Evolutionary conservation across 2,888 invertebrate species (phyloP).

Genomic region (Epinotia nisella): DNA sequence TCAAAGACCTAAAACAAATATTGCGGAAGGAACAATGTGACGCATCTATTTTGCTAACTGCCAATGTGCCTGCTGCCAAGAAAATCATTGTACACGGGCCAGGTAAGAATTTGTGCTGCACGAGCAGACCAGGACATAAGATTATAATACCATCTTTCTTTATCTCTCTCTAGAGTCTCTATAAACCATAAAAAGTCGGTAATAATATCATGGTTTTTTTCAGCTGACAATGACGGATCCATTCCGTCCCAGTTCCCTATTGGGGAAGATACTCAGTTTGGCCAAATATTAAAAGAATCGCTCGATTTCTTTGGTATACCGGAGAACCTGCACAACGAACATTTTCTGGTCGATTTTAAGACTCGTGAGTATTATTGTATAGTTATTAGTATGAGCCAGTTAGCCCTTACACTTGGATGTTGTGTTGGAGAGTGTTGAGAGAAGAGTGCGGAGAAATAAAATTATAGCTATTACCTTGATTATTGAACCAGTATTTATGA

Average conservation of each 20-base stretch:
- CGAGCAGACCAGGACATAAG: not conserved
- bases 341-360: slow-evolving; percentile 98
- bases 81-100: slow-evolving; percentile 98
- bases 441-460: too few species aligned
- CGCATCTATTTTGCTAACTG: slow-evolving; percentile 97
- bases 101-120: slow-evolving; percentile 54
- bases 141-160: not conserved
- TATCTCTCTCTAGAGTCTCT: not conserved
- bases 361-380: slow-evolving; percentile 92
- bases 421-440: too few species aligned
- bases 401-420: too few species aligned
- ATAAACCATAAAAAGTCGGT: not conserved
- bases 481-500: not conserved
- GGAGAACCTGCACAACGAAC: slow-evolving; percentile 93
- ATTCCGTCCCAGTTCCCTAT: slow-evolving; percentile 99
- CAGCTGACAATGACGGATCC: slow-evolving; percentile 94
- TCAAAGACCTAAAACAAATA: slow-evolving; percentile 99
- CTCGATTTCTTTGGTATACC: slow-evolving; percentile 99
- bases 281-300: slow-evolving; percentile 96
- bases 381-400: too few species aligned
- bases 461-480: too few species aligned
- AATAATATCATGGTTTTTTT: slow-evolving; percentile 43
- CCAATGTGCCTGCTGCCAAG: slow-evolving; percentile 99
- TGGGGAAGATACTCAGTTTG: slow-evolving; percentile 98
- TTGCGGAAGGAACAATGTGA: slow-evolving; percentile 99